Base-by-base conservation (phyloP, 2,797 vertebrate genomes). In the Melanogrammus aeglefinus region DNA sequence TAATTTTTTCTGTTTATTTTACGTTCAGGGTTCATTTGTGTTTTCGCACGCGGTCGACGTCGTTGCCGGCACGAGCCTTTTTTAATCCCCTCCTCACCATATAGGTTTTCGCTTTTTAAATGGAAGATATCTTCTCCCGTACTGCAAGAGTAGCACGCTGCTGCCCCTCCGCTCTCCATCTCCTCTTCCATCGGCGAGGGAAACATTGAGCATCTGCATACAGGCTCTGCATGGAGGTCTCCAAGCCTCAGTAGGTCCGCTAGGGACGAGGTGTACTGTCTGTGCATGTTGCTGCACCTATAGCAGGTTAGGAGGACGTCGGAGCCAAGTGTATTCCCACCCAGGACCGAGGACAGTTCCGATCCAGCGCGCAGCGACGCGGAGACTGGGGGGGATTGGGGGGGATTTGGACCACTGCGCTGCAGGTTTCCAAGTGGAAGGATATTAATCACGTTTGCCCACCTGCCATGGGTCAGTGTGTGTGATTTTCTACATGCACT, bases 111-210 rank as follows among this genome's bases (percentile, higher is more conserved):
- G 3, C 1, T 81, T 86, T 85, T 91, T 89, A 93, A 93, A 72
- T 93, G 92, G 92, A 91, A 89, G 86, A 92, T 86, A 75, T 83
- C 83, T 88, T 85, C 81, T 77, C 14, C 47, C 78, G 76, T 77
- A 84, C 82, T 81, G 82, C 82, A 82, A 88, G 80, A 75, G 76
- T 78, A 77, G 85, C 80, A 51, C 81, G 66, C 78, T 78, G 66
- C 78, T 78, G 78, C 79, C 73, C 82, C 33, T 78, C 81, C 71
- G 73, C 76, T 79, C 76, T 66, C 80, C 82, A 36, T 77, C 84
- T 47, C 57, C 47, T 33, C 81, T 73, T 71, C 76, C 74, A 57
- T 77, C 82, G 78, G 80, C 35, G 78, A 81, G 80, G 78, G 78
- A 78, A 44, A 83, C 76, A 79, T 81, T 77, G 29, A 31, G 77